Evolutionary conservation across 1,140 invertebrate genomes (phyloP).

Genomic region (Lysiphlebus fabarum): DNA sequence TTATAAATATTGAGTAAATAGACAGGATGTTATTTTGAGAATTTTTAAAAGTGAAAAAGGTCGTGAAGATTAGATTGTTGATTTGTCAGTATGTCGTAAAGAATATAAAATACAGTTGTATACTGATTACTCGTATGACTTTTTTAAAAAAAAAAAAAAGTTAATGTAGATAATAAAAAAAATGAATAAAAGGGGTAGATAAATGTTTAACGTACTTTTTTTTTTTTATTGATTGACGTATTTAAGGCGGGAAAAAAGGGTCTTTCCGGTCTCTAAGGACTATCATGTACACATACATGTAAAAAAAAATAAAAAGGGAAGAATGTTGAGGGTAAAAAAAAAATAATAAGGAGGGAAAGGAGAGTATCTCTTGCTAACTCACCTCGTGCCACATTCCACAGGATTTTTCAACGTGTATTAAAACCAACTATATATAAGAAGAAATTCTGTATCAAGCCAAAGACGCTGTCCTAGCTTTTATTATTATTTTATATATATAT

Average conservation of each 20-base stretch:
- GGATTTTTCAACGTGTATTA: conserved; percentile 25
- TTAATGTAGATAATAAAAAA: background rate
- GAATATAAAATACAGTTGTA: too few species aligned
- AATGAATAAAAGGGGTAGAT: background rate
- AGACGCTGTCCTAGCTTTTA: too few species aligned
- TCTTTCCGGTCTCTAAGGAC: conserved; percentile 6
- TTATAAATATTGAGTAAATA: too few species aligned
- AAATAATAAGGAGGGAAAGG: conserved; percentile 7
- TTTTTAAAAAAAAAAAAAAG: too few species aligned
- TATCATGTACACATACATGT: background rate
- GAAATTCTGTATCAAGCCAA: background rate
- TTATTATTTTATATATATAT: too few species aligned
- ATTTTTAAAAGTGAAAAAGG: too few species aligned
- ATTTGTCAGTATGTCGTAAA: too few species aligned
- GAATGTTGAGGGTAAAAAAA: conserved; percentile 2
- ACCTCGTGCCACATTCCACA: conserved; percentile 50
- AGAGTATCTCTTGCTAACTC: conserved; percentile 35
- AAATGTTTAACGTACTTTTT: conserved; percentile 2
- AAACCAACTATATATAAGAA: conserved; percentile 18
- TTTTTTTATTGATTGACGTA: conserved; percentile 3
- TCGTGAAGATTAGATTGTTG: too few species aligned
- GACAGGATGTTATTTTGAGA: too few species aligned
- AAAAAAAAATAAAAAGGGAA: conserved; percentile 5
- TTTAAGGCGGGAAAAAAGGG: background rate
- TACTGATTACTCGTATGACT: too few species aligned